phyloP scores from a whole-genome alignment of 2,113 vertebrate species.

The Pongo pygmaeus region DNA sequence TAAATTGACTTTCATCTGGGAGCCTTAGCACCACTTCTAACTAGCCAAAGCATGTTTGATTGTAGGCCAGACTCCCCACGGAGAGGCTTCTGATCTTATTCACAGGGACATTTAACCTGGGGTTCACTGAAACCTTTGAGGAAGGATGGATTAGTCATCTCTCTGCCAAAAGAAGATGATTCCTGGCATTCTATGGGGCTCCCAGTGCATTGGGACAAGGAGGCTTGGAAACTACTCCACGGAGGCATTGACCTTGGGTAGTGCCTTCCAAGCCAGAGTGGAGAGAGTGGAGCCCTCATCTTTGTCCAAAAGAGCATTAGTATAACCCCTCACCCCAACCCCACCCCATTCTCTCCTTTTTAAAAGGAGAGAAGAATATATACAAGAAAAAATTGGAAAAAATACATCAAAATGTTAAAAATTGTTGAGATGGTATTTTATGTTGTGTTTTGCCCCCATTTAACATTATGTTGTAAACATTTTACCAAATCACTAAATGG shows the following conservation, averaged over 20 bases:
- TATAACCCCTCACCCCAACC: too few species aligned
- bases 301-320: neutral
- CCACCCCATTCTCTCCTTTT: too few species aligned
- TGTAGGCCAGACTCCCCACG: neutral
- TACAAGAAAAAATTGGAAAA: too few species aligned
- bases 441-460: neutral
- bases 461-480: neutral
- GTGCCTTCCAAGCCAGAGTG: neutral
- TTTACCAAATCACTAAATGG: conserved; percentile 18
- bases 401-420: neutral
- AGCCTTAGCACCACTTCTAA: neutral
- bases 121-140: neutral
- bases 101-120: neutral
- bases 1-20: conserved; percentile 3
- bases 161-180: neutral
- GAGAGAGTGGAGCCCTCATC: neutral
- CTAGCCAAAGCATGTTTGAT: neutral
- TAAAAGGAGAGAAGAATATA: too few species aligned
- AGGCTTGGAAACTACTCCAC: neutral
- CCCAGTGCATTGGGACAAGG: neutral
- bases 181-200: neutral
- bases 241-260: neutral
- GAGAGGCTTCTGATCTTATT: neutral
- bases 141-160: neutral
- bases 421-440: neutral